phyloP scores from a whole-genome alignment of 2,797 vertebrate genomes.

The Takifugu ocellatus region DNA sequence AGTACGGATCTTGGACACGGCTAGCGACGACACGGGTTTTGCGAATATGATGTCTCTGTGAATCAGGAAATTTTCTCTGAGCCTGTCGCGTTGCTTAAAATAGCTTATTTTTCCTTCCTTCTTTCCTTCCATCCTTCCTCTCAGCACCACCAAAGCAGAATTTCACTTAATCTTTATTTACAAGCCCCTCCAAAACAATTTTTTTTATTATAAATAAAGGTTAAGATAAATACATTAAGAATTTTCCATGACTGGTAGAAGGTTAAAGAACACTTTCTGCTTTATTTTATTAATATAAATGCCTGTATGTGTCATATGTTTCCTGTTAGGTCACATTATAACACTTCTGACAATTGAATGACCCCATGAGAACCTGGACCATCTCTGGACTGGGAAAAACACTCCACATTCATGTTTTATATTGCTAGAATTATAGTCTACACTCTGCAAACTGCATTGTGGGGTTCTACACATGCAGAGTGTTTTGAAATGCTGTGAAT shows the following conservation, averaged over 20 bases:
- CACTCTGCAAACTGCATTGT: not conserved
- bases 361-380: too few relatives aligned
- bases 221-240: not conserved
- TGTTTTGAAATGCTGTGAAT: not conserved
- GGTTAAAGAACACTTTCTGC: too few relatives aligned
- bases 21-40: constrained; percentile 5
- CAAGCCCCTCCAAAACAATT: not conserved
- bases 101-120: not conserved
- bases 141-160: constrained; percentile 1
- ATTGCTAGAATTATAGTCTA: not conserved
- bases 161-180: not conserved
- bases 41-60: constrained; percentile 2
- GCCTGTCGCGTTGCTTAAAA: constrained; percentile 11
- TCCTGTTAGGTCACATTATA: too few relatives aligned
- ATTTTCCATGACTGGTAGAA: too few relatives aligned
- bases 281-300: too few relatives aligned
- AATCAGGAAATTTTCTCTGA: constrained; percentile 8
- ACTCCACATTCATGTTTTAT: not conserved
- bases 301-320: too few relatives aligned
- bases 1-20: constrained; percentile 2
- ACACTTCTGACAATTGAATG: too few relatives aligned
- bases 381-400: too few relatives aligned
- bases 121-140: constrained; percentile 2
- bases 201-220: not conserved
- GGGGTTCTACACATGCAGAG: not conserved